These are phyloP conservation scores for Aix galericulata DNA, from an alignment of 2,113 vertebrate genomes.

Conservation along the genomic window DNA sequence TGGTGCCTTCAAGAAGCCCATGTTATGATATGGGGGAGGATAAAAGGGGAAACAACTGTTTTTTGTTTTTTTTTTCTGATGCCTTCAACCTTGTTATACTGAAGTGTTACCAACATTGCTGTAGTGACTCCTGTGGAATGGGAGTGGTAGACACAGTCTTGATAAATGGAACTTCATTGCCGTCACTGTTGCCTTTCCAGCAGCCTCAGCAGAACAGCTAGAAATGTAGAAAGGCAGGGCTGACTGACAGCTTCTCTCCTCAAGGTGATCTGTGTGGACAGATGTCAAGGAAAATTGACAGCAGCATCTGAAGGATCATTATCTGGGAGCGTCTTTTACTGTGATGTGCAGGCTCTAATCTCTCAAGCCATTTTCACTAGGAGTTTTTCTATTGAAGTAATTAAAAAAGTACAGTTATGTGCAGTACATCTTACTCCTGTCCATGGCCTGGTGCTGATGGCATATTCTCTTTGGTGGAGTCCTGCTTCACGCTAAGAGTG, in stretches of 20 bases:
- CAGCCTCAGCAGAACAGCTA: background rate
- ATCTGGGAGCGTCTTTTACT: background rate
- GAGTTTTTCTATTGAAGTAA: background rate
- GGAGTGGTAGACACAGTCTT: background rate
- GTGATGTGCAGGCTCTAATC: background rate
- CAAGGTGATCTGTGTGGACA: background rate
- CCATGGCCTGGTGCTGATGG: background rate
- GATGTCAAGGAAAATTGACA: background rate
- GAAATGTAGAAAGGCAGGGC: background rate
- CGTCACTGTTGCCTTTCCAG: background rate
- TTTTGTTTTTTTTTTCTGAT: background rate
- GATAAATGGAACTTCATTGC: background rate
- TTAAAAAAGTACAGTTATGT: background rate
- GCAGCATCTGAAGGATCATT: background rate
- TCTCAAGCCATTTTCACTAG: background rate
- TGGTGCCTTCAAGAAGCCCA: background rate
- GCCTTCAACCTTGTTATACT: background rate
- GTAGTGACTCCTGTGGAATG: background rate
- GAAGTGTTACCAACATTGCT: background rate
- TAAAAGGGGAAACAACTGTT: background rate
- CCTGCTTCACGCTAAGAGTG: background rate
- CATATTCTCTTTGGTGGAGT: background rate
- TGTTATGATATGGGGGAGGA: background rate
- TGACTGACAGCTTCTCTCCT: background rate
- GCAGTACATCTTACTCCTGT: background rate